Evolutionary conservation across 92 coral and sea anemone species (phyloP), one percentile per base, ranked within the genome.

Genomic region (Scolanthus callimorphus): DNA sequence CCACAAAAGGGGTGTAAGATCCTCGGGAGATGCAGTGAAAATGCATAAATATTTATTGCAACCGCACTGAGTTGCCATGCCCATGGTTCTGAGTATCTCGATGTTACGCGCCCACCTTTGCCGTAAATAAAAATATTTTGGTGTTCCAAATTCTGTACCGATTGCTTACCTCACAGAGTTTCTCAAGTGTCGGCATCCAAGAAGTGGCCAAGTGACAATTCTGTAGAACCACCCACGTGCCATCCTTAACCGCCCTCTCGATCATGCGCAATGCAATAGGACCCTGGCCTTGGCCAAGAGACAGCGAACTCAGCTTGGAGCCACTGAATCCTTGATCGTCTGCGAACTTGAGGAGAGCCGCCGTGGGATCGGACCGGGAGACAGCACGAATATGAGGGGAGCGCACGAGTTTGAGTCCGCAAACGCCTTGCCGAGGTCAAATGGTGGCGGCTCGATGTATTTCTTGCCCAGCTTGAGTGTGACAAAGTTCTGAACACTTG

Each of bases 311-410:
- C 78, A 92, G 83, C 63, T 92, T 92, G 19, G 98, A 90, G 29
- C 98, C 98, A 62, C 98, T 80, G 80, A 92, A 92, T 47, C 98
- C 98, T 96, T 92, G 98, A 25, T 92, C 98, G 64, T 92, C 98
- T 17, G 98, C 98, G 60, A 92, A 92, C 80, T 92, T 92, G 47
- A 92, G 92, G 49, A 92, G 67, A 6, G 98, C 98, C 12, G 98
- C 98, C 0, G 98, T 92, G 21, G 98, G 98, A 77, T 92, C 98
- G 9, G 98, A 92, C 98, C 98, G 2, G 98, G 98, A 19, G 98
- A 92, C 27, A 92, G 73, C 41, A 92, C 86, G 38, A 92, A 92
- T 82, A 92, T 88, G 51, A 91, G 94, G 1, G 98, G 98, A 26
- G 86, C 98, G 25, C 96, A 83, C 19, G 97, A 88, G 68, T 76